Evolutionary conservation across 2,888 invertebrate genomes (phyloP).

Genomic region (Tiliacea aurago): DNA sequence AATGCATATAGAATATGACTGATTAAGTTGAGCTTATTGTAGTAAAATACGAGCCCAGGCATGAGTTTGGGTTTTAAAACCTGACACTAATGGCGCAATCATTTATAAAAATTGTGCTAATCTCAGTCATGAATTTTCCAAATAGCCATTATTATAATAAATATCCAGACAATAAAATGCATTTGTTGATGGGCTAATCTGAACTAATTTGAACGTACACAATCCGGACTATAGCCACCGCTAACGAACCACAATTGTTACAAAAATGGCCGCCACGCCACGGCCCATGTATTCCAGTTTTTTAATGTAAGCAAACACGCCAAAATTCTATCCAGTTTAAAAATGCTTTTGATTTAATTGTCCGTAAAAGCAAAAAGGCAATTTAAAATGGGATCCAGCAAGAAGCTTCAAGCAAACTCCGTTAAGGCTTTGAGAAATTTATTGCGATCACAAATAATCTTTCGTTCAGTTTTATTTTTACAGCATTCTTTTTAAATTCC

Average conservation of each 20-base stretch:
- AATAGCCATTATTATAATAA: constrained; percentile 31
- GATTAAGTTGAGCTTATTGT: neutral
- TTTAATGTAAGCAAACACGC: constrained; percentile 50
- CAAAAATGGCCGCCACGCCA: constrained; percentile 41
- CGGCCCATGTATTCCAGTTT: constrained; percentile 48
- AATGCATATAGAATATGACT: neutral
- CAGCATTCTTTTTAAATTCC: constrained; percentile 72
- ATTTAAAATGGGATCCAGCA: constrained; percentile 72
- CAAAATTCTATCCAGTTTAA: constrained; percentile 55
- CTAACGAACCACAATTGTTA: constrained; percentile 50
- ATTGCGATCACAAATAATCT: constrained; percentile 81
- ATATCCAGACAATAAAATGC: constrained; percentile 20
- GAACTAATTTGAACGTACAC: constrained; percentile 50
- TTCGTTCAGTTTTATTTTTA: constrained; percentile 65
- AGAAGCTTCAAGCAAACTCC: constrained; percentile 62
- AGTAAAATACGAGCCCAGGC: neutral
- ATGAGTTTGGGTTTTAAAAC: neutral
- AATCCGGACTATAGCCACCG: constrained; percentile 31
- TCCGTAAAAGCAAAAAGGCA: constrained; percentile 76
- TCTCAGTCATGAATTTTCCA: constrained; percentile 1
- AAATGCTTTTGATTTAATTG: constrained; percentile 74
- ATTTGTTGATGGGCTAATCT: constrained; percentile 42
- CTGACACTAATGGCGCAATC: neutral
- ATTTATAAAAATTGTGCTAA: neutral
- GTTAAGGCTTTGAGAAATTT: constrained; percentile 78